Conservation (phyloP, 2,113 vertebrate genomes). For the Hippocampus barbouri region DNA sequence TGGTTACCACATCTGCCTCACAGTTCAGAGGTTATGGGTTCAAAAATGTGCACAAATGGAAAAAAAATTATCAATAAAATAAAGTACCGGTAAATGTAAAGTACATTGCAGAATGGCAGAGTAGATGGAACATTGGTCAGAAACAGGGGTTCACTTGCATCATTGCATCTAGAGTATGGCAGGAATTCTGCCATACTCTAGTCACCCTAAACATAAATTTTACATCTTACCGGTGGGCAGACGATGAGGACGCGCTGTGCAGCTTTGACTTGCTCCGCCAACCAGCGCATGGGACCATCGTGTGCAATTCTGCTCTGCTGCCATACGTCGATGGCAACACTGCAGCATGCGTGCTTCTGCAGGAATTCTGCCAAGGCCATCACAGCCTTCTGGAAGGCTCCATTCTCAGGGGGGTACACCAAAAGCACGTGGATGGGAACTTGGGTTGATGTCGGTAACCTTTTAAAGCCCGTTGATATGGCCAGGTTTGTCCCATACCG, state of each 20-base stretch:
- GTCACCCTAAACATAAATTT: neutral
- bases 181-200: neutral
- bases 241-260: slow-evolving; percentile 74
- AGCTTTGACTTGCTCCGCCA: slow-evolving; percentile 65
- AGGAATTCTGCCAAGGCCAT: slow-evolving; percentile 74
- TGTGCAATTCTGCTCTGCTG: slow-evolving; percentile 75
- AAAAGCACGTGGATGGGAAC: slow-evolving; percentile 61
- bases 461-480: slow-evolving; percentile 1
- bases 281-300: slow-evolving; percentile 76
- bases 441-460: neutral
- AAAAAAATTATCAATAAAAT: no score
- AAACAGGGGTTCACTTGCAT: neutral
- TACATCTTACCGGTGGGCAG: slow-evolving; percentile 36
- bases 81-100: no score
- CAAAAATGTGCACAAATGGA: no score
- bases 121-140: neutral
- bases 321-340: slow-evolving; percentile 76
- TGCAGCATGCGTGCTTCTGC: slow-evolving; percentile 62
- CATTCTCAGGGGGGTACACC: slow-evolving; percentile 71
- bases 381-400: slow-evolving; percentile 69
- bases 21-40: no score
- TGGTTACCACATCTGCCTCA: no score
- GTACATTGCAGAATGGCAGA: neutral
- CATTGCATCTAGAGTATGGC: no score
- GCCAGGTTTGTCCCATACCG: neutral